Conservation (phyloP, 2,113 vertebrate genomes). For the Salvelinus alpinus region DNA sequence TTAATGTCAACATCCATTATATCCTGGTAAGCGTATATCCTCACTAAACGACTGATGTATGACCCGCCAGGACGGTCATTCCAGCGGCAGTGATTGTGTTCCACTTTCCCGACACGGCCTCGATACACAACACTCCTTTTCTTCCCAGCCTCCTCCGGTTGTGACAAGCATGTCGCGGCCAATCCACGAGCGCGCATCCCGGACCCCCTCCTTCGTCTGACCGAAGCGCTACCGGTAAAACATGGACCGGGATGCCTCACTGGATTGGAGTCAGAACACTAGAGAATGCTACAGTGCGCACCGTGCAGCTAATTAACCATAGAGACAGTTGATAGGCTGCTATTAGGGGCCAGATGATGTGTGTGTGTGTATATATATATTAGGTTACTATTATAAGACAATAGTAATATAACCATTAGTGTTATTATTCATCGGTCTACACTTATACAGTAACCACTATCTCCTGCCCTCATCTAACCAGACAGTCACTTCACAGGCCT, state of each 20-base stretch:
- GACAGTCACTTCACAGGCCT: no score
- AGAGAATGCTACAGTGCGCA: no score
- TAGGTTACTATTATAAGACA: no score
- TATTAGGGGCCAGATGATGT: no score
- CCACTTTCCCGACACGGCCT: slow-evolving; percentile 32
- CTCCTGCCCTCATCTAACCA: no score
- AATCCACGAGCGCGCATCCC: slow-evolving; percentile 43
- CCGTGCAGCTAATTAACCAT: no score
- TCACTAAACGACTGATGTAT: background rate
- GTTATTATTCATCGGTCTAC: no score
- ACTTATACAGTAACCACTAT: no score
- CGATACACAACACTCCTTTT: slow-evolving; percentile 62
- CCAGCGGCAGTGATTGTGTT: slow-evolving; percentile 49
- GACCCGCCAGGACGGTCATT: slow-evolving; percentile 23
- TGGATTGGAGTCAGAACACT: slow-evolving; percentile 6
- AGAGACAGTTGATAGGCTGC: no score
- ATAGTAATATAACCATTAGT: no score
- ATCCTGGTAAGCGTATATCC: background rate
- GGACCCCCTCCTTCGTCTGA: slow-evolving; percentile 12
- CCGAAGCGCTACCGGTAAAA: slow-evolving; percentile 8
- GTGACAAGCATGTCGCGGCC: slow-evolving; percentile 54
- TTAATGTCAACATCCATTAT: background rate
- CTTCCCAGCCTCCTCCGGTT: slow-evolving; percentile 54
- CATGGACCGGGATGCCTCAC: background rate
- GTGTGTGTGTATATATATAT: no score